Conservation (phyloP, 2,113 vertebrate species). For the Hippocampus mohnikei region DNA sequence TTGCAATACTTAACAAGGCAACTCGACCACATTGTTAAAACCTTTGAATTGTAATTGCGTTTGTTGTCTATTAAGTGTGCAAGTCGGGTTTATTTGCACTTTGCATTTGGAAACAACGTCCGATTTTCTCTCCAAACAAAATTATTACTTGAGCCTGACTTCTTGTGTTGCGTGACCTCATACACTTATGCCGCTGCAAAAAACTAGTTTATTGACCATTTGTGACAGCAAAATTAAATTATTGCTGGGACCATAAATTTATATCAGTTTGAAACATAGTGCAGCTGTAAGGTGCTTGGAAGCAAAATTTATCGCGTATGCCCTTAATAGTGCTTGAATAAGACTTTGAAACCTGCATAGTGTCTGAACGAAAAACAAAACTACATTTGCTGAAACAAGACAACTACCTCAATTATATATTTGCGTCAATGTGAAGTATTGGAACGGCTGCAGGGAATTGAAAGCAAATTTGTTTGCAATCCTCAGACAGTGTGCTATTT, state of each 20-base stretch:
- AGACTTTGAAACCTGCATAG: too few relatives aligned
- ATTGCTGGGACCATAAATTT: constrained; percentile 4
- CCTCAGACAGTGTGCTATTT: constrained; percentile 30
- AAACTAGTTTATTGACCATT: too few relatives aligned
- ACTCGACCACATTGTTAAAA: neutral
- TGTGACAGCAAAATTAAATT: too few relatives aligned
- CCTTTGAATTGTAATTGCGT: neutral
- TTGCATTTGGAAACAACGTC: neutral
- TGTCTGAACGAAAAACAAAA: too few relatives aligned
- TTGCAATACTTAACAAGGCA: neutral
- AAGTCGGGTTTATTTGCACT: neutral
- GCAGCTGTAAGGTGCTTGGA: neutral
- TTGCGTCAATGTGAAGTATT: constrained; percentile 12
- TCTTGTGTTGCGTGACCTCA: too few relatives aligned
- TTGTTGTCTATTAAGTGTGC: neutral
- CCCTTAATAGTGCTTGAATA: too few relatives aligned
- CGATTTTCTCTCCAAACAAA: too few relatives aligned
- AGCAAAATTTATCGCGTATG: too few relatives aligned
- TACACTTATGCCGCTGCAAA: too few relatives aligned
- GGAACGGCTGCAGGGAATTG: constrained; percentile 20
- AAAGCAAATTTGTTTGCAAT: constrained; percentile 26
- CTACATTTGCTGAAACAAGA: neutral
- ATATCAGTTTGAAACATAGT: constrained; percentile 14
- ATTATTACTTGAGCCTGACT: too few relatives aligned
- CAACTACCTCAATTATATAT: constrained; percentile 10